Evolutionary conservation across 2,797 vertebrate species (phyloP), one percentile per base, ranked within the genome.

Genomic region (Chelmon rostratus): DNA sequence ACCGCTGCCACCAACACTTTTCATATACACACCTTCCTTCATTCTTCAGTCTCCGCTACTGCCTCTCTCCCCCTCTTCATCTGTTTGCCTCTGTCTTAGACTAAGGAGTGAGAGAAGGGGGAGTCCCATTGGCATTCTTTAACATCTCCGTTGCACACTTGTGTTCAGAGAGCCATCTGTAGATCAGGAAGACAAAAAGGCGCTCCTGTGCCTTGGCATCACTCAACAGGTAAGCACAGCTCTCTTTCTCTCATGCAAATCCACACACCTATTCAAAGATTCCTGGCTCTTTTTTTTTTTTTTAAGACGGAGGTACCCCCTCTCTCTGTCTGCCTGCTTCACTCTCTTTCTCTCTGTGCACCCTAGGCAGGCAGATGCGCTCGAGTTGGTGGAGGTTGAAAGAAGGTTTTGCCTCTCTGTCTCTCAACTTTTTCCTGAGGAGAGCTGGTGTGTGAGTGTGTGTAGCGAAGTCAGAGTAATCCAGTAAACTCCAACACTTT

Each of bases 171-270:
- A 91, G 83, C 81, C 92, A 91, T 90, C 92, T 94, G 89, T 90
- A 93, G 90, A 93, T 92, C 92, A 90, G 84, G 86, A 89, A 90
- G 89, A 93, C 90, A 90, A 90, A 93, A 91, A 90, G 83, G 86
- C 67, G 75, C 85, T 91, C 89, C 90, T 16, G 84, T 91, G 86
- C 86, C 88, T 88, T 52, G 61, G 88, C 78, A 73, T 85, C 88
- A 85, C 92, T 92, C 94, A 93, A 93, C 94, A 95, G 95, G 95
- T 96, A 89, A 92, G 92, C 88, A 52, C 66, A 49, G 76, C 78
- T 83, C 74, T 80, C 78, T 86, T 70, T 81, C 85, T 87, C 84
- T 85, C 86, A 90, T 93, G 90, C 93, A 94, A 93, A 93, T 94
- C 82, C 81, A 56, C 84, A 89, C 79, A 86, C 83, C 83, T 85